Percentiles rank a stretch among this genome's conserved stretches.
Evolutionary conservation across 2,888 invertebrate genomes (phyloP).

Genomic region (Encarsia formosa): DNA sequence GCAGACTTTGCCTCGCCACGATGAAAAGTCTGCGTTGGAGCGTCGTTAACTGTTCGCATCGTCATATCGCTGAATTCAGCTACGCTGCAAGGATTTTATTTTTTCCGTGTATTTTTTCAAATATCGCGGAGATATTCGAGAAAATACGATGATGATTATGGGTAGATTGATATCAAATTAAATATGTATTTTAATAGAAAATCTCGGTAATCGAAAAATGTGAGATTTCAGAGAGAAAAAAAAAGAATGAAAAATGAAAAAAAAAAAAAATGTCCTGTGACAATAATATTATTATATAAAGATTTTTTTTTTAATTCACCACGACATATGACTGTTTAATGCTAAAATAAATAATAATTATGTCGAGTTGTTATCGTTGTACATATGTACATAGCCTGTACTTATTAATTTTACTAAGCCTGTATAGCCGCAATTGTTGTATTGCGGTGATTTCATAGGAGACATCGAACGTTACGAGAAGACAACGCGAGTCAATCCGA

Average conservation of each 20-base stretch:
- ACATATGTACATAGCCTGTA: conserved; percentile 52
- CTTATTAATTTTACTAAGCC: conserved; percentile 50
- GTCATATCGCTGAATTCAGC: too few relatives aligned
- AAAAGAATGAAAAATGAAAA: too few relatives aligned
- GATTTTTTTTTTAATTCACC: conserved; percentile 9
- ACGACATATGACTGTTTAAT: conserved; percentile 29
- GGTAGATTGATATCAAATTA: background rate
- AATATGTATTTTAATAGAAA: background rate
- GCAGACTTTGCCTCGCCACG: too few relatives aligned
- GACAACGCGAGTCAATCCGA: conserved; percentile 23
- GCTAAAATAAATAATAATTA: conserved; percentile 41
- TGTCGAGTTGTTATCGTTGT: conserved; percentile 46
- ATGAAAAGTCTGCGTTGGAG: too few relatives aligned
- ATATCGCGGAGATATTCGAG: too few relatives aligned
- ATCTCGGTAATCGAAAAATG: conserved; percentile 19
- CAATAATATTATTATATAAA: conserved; percentile 23
- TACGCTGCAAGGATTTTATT: too few relatives aligned
- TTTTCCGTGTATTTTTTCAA: too few relatives aligned
- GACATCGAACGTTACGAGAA: conserved; percentile 15
- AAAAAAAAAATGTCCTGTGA: conserved; percentile 18
- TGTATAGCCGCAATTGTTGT: conserved; percentile 30
- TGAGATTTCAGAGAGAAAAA: too few relatives aligned
- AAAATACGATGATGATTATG: too few relatives aligned
- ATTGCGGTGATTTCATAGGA: conserved; percentile 14
- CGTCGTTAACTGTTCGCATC: too few relatives aligned